Conservation (phyloP, 35 echinoderm and acorn worm genomes). For the Apostichopus californicus region DNA sequence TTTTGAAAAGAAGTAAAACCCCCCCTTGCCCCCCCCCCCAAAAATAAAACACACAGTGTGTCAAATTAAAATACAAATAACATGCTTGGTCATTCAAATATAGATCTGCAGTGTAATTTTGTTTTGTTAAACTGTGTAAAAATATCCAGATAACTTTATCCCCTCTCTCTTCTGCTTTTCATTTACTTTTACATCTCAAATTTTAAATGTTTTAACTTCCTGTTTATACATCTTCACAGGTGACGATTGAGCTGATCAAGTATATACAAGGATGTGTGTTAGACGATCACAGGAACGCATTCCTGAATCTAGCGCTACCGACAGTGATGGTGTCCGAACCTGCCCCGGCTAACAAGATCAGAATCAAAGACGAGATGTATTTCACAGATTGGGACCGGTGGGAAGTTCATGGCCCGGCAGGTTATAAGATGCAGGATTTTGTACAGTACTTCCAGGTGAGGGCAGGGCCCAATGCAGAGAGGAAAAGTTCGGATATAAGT, state of each 20-base stretch:
- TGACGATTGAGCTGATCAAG: slow-evolving; percentile 75
- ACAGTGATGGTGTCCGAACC: slow-evolving; percentile 83
- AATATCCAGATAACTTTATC: background rate
- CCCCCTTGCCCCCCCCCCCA: no score
- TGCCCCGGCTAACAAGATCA: slow-evolving; percentile 48
- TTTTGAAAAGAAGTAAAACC: no score
- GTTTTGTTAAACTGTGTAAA: no score
- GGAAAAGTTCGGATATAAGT: no score
- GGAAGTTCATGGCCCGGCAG: slow-evolving; percentile 65
- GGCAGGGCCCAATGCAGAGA: no score
- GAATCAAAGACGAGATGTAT: slow-evolving; percentile 59
- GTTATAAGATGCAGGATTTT: slow-evolving; percentile 76
- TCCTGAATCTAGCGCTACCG: slow-evolving; percentile 74
- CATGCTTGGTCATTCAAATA: background rate
- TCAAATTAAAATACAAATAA: no score
- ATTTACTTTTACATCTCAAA: background rate
- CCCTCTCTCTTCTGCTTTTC: background rate
- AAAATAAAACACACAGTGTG: no score
- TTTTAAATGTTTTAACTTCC: background rate
- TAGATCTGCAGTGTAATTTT: background rate
- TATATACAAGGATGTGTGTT: slow-evolving; percentile 60
- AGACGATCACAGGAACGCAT: slow-evolving; percentile 80
- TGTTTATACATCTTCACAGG: slow-evolving; percentile 31
- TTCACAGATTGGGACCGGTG: slow-evolving; percentile 93
- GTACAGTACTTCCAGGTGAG: slow-evolving; percentile 79